Conservation (phyloP, 1,140 invertebrate genomes). For the Ptiloglossa arizonensis region DNA sequence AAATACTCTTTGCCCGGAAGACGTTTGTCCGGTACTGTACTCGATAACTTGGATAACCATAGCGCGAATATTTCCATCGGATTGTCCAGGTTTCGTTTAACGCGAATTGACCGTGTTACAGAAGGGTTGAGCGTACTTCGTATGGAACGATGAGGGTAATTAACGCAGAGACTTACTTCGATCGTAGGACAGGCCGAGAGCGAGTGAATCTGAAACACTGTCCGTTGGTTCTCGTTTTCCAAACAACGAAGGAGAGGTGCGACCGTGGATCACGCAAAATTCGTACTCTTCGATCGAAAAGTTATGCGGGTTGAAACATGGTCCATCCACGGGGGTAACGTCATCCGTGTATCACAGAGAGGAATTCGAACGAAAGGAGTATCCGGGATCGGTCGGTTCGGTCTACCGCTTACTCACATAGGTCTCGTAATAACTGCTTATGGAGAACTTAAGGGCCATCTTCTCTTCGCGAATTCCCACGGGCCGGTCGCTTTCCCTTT, state of each 20-base stretch:
- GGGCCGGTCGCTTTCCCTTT: not conserved
- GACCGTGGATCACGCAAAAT: not conserved
- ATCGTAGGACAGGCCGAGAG: too few relatives aligned
- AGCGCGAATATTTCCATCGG: too few relatives aligned
- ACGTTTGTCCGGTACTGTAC: too few relatives aligned
- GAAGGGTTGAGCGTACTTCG: too few relatives aligned
- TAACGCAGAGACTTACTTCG: too few relatives aligned
- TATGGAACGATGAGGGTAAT: too few relatives aligned
- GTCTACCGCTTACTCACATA: slow-evolving; percentile 73
- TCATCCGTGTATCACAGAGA: not conserved
- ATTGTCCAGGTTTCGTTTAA: too few relatives aligned
- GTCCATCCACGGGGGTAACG: not conserved
- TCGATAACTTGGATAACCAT: too few relatives aligned
- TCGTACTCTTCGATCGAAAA: not conserved
- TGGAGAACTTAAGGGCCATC: slow-evolving; percentile 78
- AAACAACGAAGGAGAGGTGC: not conserved
- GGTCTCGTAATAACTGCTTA: slow-evolving; percentile 78
- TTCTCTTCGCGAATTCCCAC: slow-evolving; percentile 25
- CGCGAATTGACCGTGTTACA: too few relatives aligned
- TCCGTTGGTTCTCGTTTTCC: not conserved
- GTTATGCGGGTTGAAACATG: not conserved
- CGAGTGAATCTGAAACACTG: too few relatives aligned
- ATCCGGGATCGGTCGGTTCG: not conserved
- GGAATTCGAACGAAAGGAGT: not conserved
- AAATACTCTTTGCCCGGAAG: too few relatives aligned